A percentile compares a stretch with the other conserved stretches of the same genome.
Conservation (phyloP, 2,888 invertebrate genomes). For the Zonitis immaculata region DNA sequence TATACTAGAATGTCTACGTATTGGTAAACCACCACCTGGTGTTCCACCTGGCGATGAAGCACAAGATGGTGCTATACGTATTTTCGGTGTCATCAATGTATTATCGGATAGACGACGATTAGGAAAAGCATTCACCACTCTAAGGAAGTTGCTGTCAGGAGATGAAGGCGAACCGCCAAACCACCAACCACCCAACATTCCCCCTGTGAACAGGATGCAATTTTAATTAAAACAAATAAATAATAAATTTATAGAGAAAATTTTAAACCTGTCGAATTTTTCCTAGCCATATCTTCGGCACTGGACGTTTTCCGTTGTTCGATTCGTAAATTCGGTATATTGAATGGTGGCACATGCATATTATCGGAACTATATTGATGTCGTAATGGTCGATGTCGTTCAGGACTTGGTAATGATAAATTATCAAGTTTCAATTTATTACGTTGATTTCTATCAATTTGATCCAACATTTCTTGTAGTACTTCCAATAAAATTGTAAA, state of each 20-base stretch:
- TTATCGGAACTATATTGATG: constrained; percentile 85
- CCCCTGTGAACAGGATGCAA: constrained; percentile 45
- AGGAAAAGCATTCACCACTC: constrained; percentile 75
- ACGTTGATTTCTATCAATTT: constrained; percentile 81
- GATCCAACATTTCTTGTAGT: constrained; percentile 88
- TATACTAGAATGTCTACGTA: constrained; percentile 85
- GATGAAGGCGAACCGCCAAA: constrained; percentile 78
- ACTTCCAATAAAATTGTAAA: constrained; percentile 76
- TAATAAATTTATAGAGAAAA: neutral
- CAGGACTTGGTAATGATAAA: constrained; percentile 68
- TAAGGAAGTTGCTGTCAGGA: constrained; percentile 81
- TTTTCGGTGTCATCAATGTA: constrained; percentile 86
- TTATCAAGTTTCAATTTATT: constrained; percentile 85
- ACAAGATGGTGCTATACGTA: constrained; percentile 82
- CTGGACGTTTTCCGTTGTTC: constrained; percentile 86
- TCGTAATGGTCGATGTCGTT: constrained; percentile 67
- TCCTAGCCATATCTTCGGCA: constrained; percentile 86
- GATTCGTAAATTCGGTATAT: constrained; percentile 81
- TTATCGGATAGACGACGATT: constrained; percentile 88
- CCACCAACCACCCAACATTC: constrained; percentile 74
- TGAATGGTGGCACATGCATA: constrained; percentile 78
- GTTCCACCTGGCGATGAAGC: constrained; percentile 73
- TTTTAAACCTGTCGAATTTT: constrained; percentile 70
- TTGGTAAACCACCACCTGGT: constrained; percentile 73
- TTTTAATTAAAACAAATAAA: neutral